Conservation (phyloP, 37 sponge, comb jelly and placozoan genomes). For the Tethya wilhelma region DNA sequence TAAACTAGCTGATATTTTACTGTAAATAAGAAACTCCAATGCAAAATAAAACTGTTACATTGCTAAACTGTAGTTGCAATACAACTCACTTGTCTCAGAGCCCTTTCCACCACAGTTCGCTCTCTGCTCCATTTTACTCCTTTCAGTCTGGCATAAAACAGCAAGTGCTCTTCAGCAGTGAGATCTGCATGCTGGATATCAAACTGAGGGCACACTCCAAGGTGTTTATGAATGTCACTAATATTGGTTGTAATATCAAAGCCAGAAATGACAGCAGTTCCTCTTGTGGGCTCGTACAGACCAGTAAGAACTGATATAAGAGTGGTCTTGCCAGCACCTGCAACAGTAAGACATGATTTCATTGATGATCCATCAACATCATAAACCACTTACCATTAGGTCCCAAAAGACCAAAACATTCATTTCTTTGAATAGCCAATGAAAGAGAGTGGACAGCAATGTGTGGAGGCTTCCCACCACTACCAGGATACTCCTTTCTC, state of each 20-base stretch:
- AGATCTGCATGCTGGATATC: constrained; percentile 74
- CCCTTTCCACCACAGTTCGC: constrained; percentile 56
- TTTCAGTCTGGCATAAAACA: constrained; percentile 83
- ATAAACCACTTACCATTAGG: constrained; percentile 62
- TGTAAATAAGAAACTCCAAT: neutral
- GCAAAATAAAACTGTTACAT: neutral
- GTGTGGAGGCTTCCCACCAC: constrained; percentile 53
- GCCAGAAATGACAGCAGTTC: constrained; percentile 67
- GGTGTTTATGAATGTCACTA: constrained; percentile 55
- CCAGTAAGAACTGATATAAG: constrained; percentile 85
- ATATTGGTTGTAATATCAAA: constrained; percentile 70
- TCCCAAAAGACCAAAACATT: constrained; percentile 85
- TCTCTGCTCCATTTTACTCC: constrained; percentile 66
- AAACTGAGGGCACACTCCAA: constrained; percentile 90
- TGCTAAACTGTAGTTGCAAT: neutral
- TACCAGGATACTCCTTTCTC: constrained; percentile 76
- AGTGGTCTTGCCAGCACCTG: constrained; percentile 89
- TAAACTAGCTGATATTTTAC: neutral
- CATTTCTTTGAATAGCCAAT: constrained; percentile 68
- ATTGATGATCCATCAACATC: neutral
- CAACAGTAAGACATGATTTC: neutral
- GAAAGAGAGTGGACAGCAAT: constrained; percentile 77
- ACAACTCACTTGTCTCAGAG: constrained; percentile 62
- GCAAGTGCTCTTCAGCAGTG: constrained; percentile 74
- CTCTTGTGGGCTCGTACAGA: constrained; percentile 71